A percentile compares a stretch with the other conserved stretches of the same genome.
phyloP scores from a whole-genome alignment of 92 coral and sea anemone genomes.

The Actinernus sp. region DNA sequence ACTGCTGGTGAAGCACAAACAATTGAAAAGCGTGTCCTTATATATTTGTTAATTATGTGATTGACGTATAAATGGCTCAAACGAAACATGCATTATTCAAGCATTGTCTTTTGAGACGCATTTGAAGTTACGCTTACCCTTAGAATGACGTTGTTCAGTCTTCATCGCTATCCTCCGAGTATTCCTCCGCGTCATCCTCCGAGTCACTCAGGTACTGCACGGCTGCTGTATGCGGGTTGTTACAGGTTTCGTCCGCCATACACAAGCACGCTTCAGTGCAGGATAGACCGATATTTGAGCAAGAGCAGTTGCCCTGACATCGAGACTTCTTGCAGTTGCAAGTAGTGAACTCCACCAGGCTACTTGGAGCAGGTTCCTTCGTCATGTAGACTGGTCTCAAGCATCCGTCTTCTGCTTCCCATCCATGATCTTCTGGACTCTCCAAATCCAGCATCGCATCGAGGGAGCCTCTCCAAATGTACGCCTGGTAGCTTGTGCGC shows the following conservation, averaged over 20 bases:
- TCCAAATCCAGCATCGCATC: slow-evolving; percentile 11
- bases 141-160: too few relatives aligned
- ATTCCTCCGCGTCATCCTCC: too few relatives aligned
- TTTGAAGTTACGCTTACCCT: too few relatives aligned
- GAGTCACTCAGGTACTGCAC: too few relatives aligned
- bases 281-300: slow-evolving; percentile 14
- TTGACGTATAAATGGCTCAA: too few relatives aligned
- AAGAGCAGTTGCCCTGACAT: slow-evolving; percentile 32
- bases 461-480: slow-evolving; percentile 12
- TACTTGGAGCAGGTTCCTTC: slow-evolving; percentile 26
- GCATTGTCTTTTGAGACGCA: too few relatives aligned
- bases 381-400: slow-evolving; percentile 33
- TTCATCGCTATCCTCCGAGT: too few relatives aligned
- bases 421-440: slow-evolving; percentile 31
- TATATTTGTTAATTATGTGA: too few relatives aligned
- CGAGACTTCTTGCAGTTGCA: slow-evolving; percentile 17
- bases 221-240: slow-evolving; percentile 6
- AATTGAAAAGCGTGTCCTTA: too few relatives aligned
- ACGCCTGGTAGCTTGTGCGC: slow-evolving; percentile 32
- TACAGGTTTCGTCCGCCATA: slow-evolving; percentile 24
- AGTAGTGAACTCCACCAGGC: slow-evolving; percentile 40
- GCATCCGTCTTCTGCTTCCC: neutral
- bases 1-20: too few relatives aligned
- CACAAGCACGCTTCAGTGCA: slow-evolving; percentile 52
- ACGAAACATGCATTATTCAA: too few relatives aligned